A percentile compares a stretch with the other conserved stretches of the same genome.
These are phyloP conservation scores for Geopemphigus sp. DNA, from an alignment of 1,140 invertebrate genomes.

Conservation along the genomic window DNA sequence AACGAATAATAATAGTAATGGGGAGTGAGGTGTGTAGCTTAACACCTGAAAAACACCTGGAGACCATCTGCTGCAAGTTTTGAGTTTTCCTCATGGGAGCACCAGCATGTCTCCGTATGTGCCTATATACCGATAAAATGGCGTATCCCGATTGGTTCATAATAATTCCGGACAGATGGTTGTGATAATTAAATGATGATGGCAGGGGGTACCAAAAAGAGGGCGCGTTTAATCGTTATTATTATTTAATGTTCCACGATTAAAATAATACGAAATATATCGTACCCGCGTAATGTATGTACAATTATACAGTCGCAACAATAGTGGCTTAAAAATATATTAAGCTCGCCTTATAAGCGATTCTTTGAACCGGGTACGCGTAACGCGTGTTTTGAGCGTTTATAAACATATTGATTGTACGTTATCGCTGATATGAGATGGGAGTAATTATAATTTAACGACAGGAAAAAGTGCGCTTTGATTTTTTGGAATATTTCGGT, in stretches of 20 bases:
- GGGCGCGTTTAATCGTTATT: constrained; percentile 20
- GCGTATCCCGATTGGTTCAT: constrained; percentile 7
- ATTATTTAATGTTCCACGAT: background rate
- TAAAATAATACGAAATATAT: background rate
- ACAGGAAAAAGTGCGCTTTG: constrained; percentile 30
- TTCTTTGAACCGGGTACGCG: background rate
- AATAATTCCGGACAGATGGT: constrained; percentile 39
- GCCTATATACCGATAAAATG: constrained; percentile 15
- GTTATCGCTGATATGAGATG: too few relatives aligned
- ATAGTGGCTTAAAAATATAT: background rate
- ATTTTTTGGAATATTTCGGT: too few relatives aligned
- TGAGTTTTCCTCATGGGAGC: constrained; percentile 2
- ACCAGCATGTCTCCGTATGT: background rate
- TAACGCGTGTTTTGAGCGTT: background rate
- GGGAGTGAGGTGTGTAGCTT: too few relatives aligned
- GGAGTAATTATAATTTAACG: constrained; percentile 12
- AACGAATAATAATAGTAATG: background rate
- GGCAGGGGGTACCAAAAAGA: background rate
- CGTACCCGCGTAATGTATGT: background rate
- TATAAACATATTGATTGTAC: background rate
- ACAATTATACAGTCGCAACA: background rate
- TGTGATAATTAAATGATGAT: constrained; percentile 36
- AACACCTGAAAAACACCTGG: constrained; percentile 42
- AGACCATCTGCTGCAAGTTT: constrained; percentile 44
- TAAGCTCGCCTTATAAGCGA: too few relatives aligned